phyloP scores from a whole-genome alignment of 2,888 invertebrate genomes.

The Helobdella robusta region DNA sequence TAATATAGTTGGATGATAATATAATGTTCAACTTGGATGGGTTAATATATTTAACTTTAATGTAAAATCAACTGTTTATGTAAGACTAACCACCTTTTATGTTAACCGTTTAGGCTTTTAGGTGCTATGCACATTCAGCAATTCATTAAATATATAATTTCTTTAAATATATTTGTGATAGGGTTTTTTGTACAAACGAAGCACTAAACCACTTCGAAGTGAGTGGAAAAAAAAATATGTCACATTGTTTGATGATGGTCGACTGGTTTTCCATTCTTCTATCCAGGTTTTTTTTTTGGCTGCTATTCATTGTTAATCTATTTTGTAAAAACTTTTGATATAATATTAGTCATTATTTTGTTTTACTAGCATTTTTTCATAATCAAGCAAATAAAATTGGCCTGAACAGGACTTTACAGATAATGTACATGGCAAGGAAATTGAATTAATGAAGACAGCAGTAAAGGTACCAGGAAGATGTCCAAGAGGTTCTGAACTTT shows the following conservation, averaged over 20 bases:
- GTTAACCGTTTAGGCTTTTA: no score
- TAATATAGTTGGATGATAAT: no score
- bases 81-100: no score
- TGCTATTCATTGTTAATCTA: not conserved
- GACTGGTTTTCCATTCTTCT: slow-evolving; percentile 78
- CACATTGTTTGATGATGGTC: slow-evolving; percentile 30
- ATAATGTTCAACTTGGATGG: no score
- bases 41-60: no score
- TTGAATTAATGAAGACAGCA: slow-evolving; percentile 27
- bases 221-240: slow-evolving; percentile 98
- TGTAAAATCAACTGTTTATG: no score
- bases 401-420: slow-evolving; percentile 66
- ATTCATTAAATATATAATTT: no score
- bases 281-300: slow-evolving; percentile 62
- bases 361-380: no score
- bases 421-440: slow-evolving; percentile 66
- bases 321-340: not conserved
- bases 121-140: no score
- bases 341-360: not conserved
- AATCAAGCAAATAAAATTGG: no score
- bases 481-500: slow-evolving; percentile 21
- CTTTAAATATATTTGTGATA: no score
- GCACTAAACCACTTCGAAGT: slow-evolving; percentile 72
- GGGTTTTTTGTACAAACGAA: slow-evolving; percentile 89
- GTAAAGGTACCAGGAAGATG: slow-evolving; percentile 27